Conservation (phyloP, 2,113 vertebrate genomes). For the Callocephalon fimbriatum region DNA sequence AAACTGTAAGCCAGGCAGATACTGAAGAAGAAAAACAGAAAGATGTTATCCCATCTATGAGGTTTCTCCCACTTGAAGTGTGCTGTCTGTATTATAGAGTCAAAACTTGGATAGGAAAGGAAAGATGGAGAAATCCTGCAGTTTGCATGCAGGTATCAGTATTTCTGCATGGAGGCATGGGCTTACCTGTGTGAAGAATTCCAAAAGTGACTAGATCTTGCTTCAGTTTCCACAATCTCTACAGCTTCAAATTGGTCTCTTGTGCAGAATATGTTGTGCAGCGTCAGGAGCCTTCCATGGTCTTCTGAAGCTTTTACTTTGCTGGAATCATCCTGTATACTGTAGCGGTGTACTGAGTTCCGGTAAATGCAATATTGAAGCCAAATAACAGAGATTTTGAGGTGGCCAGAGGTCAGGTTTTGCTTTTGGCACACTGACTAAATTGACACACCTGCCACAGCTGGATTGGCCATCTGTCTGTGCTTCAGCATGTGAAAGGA, state of each 20-base stretch:
- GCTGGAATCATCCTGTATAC: neutral
- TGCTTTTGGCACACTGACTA: neutral
- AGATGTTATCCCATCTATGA: neutral
- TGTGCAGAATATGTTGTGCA: neutral
- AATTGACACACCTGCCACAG: neutral
- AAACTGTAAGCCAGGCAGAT: neutral
- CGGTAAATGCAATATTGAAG: neutral
- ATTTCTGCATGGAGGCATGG: neutral
- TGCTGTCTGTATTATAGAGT: neutral
- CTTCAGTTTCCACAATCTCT: neutral
- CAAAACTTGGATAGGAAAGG: neutral
- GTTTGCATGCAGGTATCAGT: neutral
- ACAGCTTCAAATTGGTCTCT: neutral
- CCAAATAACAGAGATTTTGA: neutral
- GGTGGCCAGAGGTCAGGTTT: neutral
- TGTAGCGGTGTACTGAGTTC: neutral
- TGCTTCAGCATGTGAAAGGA: neutral
- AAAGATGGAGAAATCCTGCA: neutral
- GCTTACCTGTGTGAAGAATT: neutral
- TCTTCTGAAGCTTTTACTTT: slow-evolving; percentile 8
- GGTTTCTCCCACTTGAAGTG: neutral
- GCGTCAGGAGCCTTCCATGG: neutral
- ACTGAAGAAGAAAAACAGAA: neutral
- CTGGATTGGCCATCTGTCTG: neutral
- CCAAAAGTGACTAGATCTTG: neutral